Percentiles rank a stretch among this genome's conserved stretches.
Conservation (phyloP, 1,140 invertebrate genomes). For the Drosophila nebulosa region DNA sequence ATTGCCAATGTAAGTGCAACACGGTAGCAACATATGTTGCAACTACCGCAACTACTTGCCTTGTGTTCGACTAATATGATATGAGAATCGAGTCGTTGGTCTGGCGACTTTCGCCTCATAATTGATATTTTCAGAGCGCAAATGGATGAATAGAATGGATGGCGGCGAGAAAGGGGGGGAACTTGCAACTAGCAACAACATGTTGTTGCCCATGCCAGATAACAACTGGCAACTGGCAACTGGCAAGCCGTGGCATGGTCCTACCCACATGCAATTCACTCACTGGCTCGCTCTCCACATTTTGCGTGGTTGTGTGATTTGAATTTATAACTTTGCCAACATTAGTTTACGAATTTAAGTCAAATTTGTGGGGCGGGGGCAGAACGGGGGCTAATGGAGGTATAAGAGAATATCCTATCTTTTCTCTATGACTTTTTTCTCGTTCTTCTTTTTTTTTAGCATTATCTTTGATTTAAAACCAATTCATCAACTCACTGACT, state of each 20-base stretch:
- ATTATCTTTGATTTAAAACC: conserved; percentile 79
- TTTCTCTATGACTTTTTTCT: conserved; percentile 36
- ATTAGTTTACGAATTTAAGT: conserved; percentile 38
- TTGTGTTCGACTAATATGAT: conserved; percentile 77
- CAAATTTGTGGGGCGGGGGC: no score
- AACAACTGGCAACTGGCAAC: no score
- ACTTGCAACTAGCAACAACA: conserved; percentile 43
- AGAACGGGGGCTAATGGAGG: no score
- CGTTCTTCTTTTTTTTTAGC: conserved; percentile 42
- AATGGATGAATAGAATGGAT: no score
- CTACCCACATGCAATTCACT: conserved; percentile 54
- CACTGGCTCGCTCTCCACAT: conserved; percentile 34
- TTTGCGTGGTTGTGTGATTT: conserved; percentile 77
- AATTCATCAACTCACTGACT: conserved; percentile 74
- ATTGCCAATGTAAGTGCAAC: conserved; percentile 34
- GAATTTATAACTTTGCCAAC: conserved; percentile 74
- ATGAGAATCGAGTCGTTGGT: conserved; percentile 46
- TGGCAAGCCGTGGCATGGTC: conserved; percentile 24
- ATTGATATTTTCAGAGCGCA: conserved; percentile 67
- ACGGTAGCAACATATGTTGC: conserved; percentile 72
- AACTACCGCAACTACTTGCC: conserved; percentile 51
- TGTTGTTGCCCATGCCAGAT: conserved; percentile 55
- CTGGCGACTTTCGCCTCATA: conserved; percentile 71
- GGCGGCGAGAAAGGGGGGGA: not conserved
- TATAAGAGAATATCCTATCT: conserved; percentile 31